Evolutionary conservation across 1,140 invertebrate genomes (phyloP).

Genomic region (Chlorops oryzae): DNA sequence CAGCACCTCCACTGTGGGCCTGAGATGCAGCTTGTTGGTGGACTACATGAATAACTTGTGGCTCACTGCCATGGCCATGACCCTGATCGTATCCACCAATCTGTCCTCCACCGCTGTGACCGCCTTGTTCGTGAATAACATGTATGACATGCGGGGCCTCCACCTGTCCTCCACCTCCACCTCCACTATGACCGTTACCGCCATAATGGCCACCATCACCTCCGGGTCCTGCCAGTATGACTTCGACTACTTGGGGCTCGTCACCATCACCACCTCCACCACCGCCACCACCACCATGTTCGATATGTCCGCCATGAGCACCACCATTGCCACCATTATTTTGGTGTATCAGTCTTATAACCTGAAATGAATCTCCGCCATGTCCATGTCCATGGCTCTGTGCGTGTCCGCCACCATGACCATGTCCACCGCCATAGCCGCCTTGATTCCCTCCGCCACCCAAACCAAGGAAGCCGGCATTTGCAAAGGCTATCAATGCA

Average conservation of each 20-base stretch:
- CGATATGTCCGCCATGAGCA: constrained; percentile 1
- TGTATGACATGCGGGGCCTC: constrained; percentile 4
- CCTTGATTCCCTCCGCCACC: constrained; percentile 14
- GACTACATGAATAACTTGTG: constrained; percentile 29
- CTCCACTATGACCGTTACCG: neutral
- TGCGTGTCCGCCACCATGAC: constrained; percentile 13
- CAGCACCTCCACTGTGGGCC: neutral
- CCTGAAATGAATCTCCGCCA: constrained; percentile 19
- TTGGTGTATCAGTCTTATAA: constrained; percentile 23
- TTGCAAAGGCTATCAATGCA: constrained; percentile 37
- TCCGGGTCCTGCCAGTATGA: neutral
- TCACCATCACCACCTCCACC: constrained; percentile 8
- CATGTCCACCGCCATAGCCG: constrained; percentile 6
- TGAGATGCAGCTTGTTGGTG: constrained; percentile 21
- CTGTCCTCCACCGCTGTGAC: constrained; percentile 5
- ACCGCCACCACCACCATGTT: constrained; percentile 14
- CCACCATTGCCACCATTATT: constrained; percentile 4
- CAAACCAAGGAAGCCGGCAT: constrained; percentile 35
- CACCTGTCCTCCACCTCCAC: constrained; percentile 14
- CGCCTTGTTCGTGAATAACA: constrained; percentile 10
- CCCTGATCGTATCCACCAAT: constrained; percentile 17
- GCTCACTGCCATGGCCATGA: constrained; percentile 5
- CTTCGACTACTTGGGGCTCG: neutral
- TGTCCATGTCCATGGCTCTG: neutral
- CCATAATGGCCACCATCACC: neutral